These are phyloP conservation scores for Cosmorhoe ocellata DNA, from an alignment of 2,888 invertebrate genomes.

Conservation along the genomic window DNA sequence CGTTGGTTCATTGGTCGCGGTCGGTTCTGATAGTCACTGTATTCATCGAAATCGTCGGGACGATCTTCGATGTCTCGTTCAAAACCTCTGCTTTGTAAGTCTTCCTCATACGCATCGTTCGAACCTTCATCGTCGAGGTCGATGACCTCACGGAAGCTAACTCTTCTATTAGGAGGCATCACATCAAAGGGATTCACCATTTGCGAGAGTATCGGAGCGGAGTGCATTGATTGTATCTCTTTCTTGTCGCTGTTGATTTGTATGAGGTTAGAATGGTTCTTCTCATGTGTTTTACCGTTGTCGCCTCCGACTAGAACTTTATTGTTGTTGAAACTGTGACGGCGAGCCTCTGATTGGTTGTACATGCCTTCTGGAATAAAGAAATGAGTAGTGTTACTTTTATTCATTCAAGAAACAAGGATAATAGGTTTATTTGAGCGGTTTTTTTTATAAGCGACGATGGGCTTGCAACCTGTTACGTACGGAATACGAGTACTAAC, in stretches of 20 bases:
- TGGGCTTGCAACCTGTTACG: too few species aligned
- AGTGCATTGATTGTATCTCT: slow-evolving; percentile 43
- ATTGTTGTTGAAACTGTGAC: slow-evolving; percentile 72
- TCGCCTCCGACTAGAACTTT: slow-evolving; percentile 72
- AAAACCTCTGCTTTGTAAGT: slow-evolving; percentile 47
- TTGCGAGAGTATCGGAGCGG: slow-evolving; percentile 52
- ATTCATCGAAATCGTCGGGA: slow-evolving; percentile 34
- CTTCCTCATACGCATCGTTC: slow-evolving; percentile 58
- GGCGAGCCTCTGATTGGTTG: slow-evolving; percentile 75
- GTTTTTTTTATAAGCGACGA: too few species aligned
- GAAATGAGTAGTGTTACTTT: not conserved
- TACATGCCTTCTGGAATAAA: slow-evolving; percentile 62
- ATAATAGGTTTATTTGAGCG: not conserved
- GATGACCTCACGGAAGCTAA: slow-evolving; percentile 21
- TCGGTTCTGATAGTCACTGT: slow-evolving; percentile 43
- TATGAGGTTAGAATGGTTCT: slow-evolving; percentile 48
- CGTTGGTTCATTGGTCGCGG: slow-evolving; percentile 54
- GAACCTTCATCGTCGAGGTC: slow-evolving; percentile 39
- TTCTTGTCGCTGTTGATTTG: slow-evolving; percentile 54
- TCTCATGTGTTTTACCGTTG: slow-evolving; percentile 53
- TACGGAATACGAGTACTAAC: too few species aligned
- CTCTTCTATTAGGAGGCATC: slow-evolving; percentile 56
- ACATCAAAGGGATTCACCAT: slow-evolving; percentile 66
- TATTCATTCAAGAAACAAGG: too few species aligned
- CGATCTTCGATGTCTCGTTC: slow-evolving; percentile 32